Base-by-base conservation (phyloP, 2,888 invertebrate species). In the Andrena bucephala region DNA sequence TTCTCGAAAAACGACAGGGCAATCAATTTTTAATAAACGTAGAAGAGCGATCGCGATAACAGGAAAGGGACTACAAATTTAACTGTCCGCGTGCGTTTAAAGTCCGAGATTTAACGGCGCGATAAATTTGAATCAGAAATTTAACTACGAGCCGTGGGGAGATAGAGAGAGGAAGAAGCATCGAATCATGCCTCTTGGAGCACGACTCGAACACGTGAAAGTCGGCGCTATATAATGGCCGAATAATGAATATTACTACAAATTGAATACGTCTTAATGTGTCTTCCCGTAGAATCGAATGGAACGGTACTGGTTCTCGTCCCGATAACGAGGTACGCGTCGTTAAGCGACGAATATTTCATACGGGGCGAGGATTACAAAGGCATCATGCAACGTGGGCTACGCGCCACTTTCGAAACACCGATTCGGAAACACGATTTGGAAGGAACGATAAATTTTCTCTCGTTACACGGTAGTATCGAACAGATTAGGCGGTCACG, bases 311-410 rank as follows among this genome's bases (percentile, higher is more conserved):
- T 42, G 4, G 42, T 16, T 4, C 42, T 16, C 42, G 42, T 42
- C 42, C 42, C 16, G 16, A 42, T 80, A 74, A 82, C 63, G 74
- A 75, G 36, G 74, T 5, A 1, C 27, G 29, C 16, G 33, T 81
- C 81, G 70, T 82, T 82, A 75, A 82, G 54, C 42, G 62, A 71
- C 65, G 69, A 77, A 77, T 72, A 81, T 77, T 72, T 77, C 54
- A 31, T 52, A 63, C 52, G 27, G 13, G 60, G 62, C 42, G n/a
- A 31, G 68, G 29, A 24, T 60, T n/a, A 57, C 73, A 7, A 50
- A 50, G 31, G 36, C 31, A 29, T n/a, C 29, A 42, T 62, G 71
- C 50, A 74, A 59, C 57, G 33, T 29, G 71, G 24, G 16, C 69
- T 50, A 7, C 24, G 48, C n/a, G 1, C 24, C 7, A n/a, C 24